A percentile compares a stretch with the other conserved stretches of the same genome.
These are phyloP conservation scores for Antitype chi DNA, from an alignment of 2,888 invertebrate species.

Conservation along the genomic window DNA sequence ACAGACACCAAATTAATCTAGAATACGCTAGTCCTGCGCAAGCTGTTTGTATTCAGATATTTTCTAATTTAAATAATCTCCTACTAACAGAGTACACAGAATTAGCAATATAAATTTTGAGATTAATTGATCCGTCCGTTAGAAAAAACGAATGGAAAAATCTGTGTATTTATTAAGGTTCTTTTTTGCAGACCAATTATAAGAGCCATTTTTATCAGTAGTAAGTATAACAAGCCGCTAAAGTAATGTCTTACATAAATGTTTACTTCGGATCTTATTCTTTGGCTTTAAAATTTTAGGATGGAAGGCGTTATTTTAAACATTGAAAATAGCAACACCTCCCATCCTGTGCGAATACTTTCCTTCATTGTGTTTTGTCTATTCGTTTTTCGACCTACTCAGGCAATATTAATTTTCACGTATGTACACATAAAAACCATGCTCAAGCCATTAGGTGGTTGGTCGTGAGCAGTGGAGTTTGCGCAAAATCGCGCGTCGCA, in stretches of 20 bases:
- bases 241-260: conserved; percentile 6
- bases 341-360: background rate
- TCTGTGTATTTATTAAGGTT: background rate
- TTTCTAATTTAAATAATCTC: conserved; percentile 53
- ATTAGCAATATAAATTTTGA: conserved; percentile 21
- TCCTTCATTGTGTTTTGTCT: background rate
- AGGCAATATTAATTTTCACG: background rate
- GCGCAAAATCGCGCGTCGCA: conserved; percentile 40
- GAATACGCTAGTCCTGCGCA: conserved; percentile 26
- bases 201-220: conserved; percentile 2
- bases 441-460: conserved; percentile 36
- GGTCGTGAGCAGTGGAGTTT: conserved; percentile 42
- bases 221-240: conserved; percentile 7
- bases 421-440: background rate
- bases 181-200: background rate
- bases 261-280: conserved; percentile 5
- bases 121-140: conserved; percentile 41
- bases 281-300: conserved; percentile 15
- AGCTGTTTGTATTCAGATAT: conserved; percentile 42
- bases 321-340: conserved; percentile 11
- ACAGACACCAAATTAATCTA: conserved; percentile 42
- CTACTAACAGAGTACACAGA: conserved; percentile 13
- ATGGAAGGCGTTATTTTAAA: background rate
- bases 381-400: background rate
- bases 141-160: conserved; percentile 42